Conservation (phyloP, 2,113 vertebrate species). For the Porphyrio hochstetteri region DNA sequence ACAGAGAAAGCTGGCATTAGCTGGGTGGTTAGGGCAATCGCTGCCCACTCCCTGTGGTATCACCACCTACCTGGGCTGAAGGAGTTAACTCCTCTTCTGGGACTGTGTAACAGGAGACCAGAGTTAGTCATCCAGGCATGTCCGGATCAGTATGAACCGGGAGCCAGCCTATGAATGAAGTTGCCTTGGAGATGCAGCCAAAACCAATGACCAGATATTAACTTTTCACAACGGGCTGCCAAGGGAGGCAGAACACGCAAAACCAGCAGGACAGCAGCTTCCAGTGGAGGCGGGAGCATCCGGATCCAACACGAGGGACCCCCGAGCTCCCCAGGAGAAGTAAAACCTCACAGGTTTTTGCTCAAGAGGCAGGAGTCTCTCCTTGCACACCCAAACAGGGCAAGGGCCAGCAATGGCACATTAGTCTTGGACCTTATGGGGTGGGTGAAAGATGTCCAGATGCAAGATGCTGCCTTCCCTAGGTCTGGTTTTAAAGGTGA, state of each 20-base stretch:
- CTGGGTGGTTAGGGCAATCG: fast-evolving
- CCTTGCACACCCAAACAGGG: background rate
- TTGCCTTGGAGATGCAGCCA: constrained; percentile 63
- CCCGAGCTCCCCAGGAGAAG: background rate
- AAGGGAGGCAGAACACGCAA: background rate
- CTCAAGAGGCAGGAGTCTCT: background rate
- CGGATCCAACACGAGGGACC: fast-evolving
- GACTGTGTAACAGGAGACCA: constrained; percentile 23
- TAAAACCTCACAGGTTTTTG: background rate
- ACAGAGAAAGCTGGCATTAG: fast-evolving
- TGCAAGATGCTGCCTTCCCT: background rate
- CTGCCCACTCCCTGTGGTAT: background rate
- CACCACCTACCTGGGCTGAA: background rate
- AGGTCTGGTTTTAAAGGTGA: background rate
- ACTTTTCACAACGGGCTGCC: constrained; percentile 38
- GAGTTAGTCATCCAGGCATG: constrained; percentile 48
- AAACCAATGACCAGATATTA: constrained; percentile 66
- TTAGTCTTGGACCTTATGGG: background rate
- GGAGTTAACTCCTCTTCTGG: constrained; percentile 46
- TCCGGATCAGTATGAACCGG: constrained; percentile 21
- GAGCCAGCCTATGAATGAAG: constrained; percentile 36
- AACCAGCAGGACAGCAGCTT: background rate
- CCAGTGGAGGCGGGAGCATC: background rate
- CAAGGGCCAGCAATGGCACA: background rate
- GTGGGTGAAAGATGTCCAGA: background rate